Evolutionary conservation across 1,140 invertebrate species (phyloP), one percentile per base, ranked within the genome.

Genomic region (Eriosoma lanigerum): DNA sequence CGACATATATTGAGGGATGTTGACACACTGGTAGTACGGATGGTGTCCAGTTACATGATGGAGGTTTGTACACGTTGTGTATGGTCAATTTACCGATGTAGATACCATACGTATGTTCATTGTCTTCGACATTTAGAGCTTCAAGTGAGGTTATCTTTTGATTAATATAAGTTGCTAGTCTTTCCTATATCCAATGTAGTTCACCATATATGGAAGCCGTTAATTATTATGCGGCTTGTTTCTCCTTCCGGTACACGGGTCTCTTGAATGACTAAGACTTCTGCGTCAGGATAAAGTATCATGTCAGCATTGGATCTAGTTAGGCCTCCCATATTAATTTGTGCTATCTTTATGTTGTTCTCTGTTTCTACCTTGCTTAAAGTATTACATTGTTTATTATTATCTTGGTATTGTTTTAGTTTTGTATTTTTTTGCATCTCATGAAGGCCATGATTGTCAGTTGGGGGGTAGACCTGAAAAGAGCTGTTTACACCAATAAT

Each of bases 301-400:
- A 70, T 70, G 21, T 50, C 46, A n/a, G 66, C 66, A 50, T 70
- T 70, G 50, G 46, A 70, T 48, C 46, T 70, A 70, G 66, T 70
- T 70, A 70, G 26, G 9, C 66, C 9, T 70, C 26, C 66, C 46
- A 70, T 46, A 5, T 70, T 70, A 26, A 70, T 70, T 70, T 50
- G 44, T 70, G 26, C 66, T 70, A 70, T 70, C 1, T 70, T 70
- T 70, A 70, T 70, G 21, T 70, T 70, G 46, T 70, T 70, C 12
- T 50, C 66, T 46, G 21, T 70, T 21, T 21, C 6, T 50, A 13
- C 29, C 66, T 26, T 70, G 12, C 66, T 0, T 70, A 26, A 26
- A 70, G 46, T 70, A 5, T 70, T 60, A 60, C 56, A 15, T 60
- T 15, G 24, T 26, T 26, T 60, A 60, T 3, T 60, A 17, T 29